These are phyloP conservation scores for Pristis pectinata DNA, from an alignment of 2,797 vertebrate genomes.

Conservation along the genomic window DNA sequence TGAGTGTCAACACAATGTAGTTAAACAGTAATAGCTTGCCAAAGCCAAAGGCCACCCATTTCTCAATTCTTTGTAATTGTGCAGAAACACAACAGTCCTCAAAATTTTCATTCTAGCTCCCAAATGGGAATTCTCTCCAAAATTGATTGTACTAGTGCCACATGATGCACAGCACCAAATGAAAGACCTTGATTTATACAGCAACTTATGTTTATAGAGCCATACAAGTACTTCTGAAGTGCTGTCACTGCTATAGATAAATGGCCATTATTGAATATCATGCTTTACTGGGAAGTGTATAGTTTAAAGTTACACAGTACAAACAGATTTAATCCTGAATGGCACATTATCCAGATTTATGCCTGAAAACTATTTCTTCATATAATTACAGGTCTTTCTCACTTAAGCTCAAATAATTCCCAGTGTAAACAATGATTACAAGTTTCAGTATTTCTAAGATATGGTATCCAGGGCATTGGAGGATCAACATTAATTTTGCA, in stretches of 20 bases:
- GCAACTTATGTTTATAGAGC: neutral
- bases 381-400: neutral
- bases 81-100: neutral
- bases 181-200: neutral
- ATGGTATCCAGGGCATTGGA: neutral
- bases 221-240: neutral
- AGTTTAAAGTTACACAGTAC: neutral
- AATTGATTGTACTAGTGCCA: neutral
- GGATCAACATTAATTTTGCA: constrained; percentile 1
- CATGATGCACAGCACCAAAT: neutral
- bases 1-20: too few relatives aligned
- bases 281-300: neutral
- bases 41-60: neutral
- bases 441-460: neutral
- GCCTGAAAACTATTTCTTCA: neutral
- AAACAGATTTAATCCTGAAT: neutral
- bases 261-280: neutral
- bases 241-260: neutral
- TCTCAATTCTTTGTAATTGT: neutral
- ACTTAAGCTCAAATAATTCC: neutral
- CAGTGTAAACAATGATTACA: neutral
- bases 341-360: neutral
- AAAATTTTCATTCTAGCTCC: neutral
- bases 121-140: neutral
- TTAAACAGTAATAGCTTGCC: neutral